Evolutionary conservation across 2,888 invertebrate species (phyloP).

Genomic region (Megalurothrips usitatus): DNA sequence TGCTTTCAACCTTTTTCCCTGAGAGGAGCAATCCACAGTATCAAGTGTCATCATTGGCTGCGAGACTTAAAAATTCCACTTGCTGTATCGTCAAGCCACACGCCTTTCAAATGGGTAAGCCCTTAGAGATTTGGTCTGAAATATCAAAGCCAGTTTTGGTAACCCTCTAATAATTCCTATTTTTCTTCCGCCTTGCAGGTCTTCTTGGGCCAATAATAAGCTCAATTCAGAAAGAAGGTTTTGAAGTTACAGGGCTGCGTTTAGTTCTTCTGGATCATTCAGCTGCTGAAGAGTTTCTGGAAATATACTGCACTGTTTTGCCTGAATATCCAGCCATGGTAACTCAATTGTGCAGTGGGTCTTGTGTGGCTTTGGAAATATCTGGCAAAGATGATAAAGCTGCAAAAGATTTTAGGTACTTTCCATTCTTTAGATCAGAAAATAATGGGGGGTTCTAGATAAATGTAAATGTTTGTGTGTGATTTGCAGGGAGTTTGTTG

Average conservation of each 20-base stretch:
- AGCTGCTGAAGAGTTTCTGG: constrained; percentile 86
- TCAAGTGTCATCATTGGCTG: constrained; percentile 37
- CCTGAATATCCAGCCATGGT: constrained; percentile 79
- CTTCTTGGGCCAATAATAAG: constrained; percentile 62
- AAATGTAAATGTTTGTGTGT: background rate
- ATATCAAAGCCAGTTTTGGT: background rate
- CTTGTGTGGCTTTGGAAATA: constrained; percentile 82
- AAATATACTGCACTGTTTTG: constrained; percentile 86
- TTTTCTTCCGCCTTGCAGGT: constrained; percentile 41
- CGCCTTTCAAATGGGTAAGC: constrained; percentile 67
- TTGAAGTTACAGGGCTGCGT: constrained; percentile 72
- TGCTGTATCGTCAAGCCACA: constrained; percentile 88
- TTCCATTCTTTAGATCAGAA: constrained; percentile 43
- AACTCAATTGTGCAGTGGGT: constrained; percentile 75
- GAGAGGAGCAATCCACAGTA: background rate
- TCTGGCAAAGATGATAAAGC: constrained; percentile 54
- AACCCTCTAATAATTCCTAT: background rate
- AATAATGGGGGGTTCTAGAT: background rate
- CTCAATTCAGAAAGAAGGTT: constrained; percentile 70
- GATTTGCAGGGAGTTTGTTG: constrained; percentile 66
- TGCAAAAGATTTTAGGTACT: constrained; percentile 45
- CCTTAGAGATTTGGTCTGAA: background rate
- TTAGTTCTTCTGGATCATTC: constrained; percentile 72
- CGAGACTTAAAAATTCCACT: constrained; percentile 58
- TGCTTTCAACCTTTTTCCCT: background rate